Percentiles rank a stretch among this genome's conserved stretches.
Evolutionary conservation across 2,797 vertebrate species (phyloP).

Genomic region (Macroramphosus scolopax): DNA sequence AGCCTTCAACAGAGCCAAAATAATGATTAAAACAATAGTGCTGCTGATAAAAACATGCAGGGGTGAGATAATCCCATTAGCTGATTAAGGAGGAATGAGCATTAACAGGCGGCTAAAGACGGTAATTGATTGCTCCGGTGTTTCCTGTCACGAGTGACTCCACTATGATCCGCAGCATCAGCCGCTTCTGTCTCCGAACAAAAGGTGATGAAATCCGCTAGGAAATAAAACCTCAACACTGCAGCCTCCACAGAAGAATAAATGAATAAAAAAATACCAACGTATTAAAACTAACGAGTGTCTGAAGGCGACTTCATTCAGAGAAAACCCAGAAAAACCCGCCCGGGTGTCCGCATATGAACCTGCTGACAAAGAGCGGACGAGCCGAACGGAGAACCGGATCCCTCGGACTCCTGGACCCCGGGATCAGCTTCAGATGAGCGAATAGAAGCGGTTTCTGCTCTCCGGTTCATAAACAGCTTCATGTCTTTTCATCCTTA

Average conservation of each 20-base stretch:
- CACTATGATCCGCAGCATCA: constrained; percentile 47
- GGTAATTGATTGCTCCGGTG: constrained; percentile 19
- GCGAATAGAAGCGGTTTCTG: constrained; percentile 1
- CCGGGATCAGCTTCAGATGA: constrained; percentile 29
- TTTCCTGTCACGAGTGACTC: constrained; percentile 15
- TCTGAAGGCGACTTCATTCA: constrained; percentile 29
- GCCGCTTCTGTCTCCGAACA: constrained; percentile 44
- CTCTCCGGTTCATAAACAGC: background rate
- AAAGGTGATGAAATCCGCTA: constrained; percentile 41
- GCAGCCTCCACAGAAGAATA: background rate
- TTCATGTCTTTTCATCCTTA: constrained; percentile 27
- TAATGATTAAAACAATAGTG: background rate
- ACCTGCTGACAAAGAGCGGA: constrained; percentile 59
- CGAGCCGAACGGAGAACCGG: constrained; percentile 24
- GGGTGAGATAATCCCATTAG: constrained; percentile 6
- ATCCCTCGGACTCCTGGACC: constrained; percentile 6
- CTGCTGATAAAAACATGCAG: background rate
- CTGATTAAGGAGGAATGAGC: background rate
- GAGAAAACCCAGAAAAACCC: constrained; percentile 27
- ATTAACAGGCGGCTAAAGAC: background rate
- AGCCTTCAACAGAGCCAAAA: background rate
- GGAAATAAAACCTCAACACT: background rate
- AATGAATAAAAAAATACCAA: background rate
- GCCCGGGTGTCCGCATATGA: constrained; percentile 25
- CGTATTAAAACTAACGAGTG: background rate